These are phyloP conservation scores for Parnassius glacialis DNA, from an alignment of 2,888 invertebrate genomes.

Conservation along the genomic window DNA sequence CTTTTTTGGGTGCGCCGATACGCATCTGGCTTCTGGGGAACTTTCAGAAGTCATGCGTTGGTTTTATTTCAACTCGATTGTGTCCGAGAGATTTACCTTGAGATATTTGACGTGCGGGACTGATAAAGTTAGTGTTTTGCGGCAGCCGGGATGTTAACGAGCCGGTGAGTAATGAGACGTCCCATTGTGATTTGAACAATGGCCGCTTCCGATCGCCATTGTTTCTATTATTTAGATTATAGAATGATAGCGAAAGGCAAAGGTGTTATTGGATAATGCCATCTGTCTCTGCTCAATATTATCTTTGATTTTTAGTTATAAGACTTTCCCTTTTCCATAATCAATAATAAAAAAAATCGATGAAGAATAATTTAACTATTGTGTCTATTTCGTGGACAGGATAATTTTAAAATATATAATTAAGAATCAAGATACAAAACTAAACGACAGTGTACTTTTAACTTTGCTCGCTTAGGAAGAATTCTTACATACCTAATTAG, in stretches of 20 bases:
- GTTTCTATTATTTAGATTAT: conserved; percentile 67
- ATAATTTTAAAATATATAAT: too few relatives aligned
- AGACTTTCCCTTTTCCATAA: too few relatives aligned
- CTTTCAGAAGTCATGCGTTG: conserved; percentile 51
- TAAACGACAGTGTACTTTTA: not conserved
- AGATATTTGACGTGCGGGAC: conserved; percentile 74
- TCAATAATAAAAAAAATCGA: too few relatives aligned
- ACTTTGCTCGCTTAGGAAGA: conserved; percentile 3
- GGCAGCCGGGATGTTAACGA: conserved; percentile 72
- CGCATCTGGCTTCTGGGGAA: conserved; percentile 68
- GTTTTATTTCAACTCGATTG: conserved; percentile 70
- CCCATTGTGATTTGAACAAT: conserved; percentile 77
- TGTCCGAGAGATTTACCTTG: conserved; percentile 67
- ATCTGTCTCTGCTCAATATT: conserved; percentile 33
- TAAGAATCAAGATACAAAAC: not conserved
- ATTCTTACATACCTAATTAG: conserved; percentile 40
- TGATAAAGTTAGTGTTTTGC: conserved; percentile 78
- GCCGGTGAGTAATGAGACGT: conserved; percentile 75
- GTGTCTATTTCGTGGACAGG: too few relatives aligned
- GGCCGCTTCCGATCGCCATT: conserved; percentile 64
- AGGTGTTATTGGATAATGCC: conserved; percentile 31
- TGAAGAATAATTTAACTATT: too few relatives aligned
- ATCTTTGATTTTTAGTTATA: conserved; percentile 2
- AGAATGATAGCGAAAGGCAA: conserved; percentile 42
- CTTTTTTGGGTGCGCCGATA: conserved; percentile 69